Evolutionary conservation across 2,888 invertebrate species (phyloP), one percentile per base, ranked within the genome.

Genomic region (Caenorhabditis sinica): DNA sequence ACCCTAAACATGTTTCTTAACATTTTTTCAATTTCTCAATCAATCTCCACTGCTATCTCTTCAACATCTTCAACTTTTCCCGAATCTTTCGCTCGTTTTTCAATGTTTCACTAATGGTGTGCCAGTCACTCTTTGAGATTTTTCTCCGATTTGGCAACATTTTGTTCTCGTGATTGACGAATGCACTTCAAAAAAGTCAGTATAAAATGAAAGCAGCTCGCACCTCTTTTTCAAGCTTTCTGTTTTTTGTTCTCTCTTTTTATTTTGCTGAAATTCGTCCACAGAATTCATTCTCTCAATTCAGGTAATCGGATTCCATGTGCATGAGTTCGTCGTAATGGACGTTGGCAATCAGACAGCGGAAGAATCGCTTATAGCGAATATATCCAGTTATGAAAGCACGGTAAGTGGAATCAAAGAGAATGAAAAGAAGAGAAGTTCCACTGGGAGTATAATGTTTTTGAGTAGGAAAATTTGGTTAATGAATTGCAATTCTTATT

Each of bases 31-130:
- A 40, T 69, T 72, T 65, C 63, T 74, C 74, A 76, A 76, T 76
- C 76, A 76, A 76, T 68, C 76, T 76, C 66, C 53, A 45, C 49
- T 71, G 56, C 71, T 58, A 58, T 71, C 71, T 58, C 43, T 25
- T 17, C 60, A 43, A 45, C 43, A 45, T 49, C 60, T 71, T 63
- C 40, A 69, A 61, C 53, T 61, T 69, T 49, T 36, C 63, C 45
- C 23, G 13, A 43, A 17, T 49, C 51, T 69, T 20, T 51, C 30
- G 8, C 74, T n/a, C 65, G 43, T 71, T 71, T 79, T 72, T 79
- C 79, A 72, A 79, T 79, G 79, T 72, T 79, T 79, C 79, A 79
- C 79, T 79, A 79, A 79, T 79, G 79, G 61, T 45, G 68, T 58
- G 58, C 61, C 69, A 66, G 65, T 63, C 61, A 51, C 73, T 73